Percentiles rank a stretch among this genome's conserved stretches.
These are phyloP conservation scores for Cosmia trapezina DNA, from an alignment of 2,888 invertebrate genomes.

Conservation along the genomic window DNA sequence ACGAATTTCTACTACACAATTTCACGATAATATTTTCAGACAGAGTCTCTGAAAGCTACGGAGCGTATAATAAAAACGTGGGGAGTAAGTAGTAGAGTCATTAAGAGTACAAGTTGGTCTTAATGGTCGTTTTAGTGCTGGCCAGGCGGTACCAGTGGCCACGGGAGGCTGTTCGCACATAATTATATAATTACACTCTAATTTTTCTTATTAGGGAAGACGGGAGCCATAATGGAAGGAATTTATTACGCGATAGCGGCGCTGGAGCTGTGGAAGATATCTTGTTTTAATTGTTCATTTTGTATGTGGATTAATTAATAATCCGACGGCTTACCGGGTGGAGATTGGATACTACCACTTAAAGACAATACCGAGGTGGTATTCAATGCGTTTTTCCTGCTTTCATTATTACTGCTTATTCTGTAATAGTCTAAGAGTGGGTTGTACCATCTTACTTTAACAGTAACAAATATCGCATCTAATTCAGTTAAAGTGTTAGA, in stretches of 20 bases:
- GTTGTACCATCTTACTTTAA: no score
- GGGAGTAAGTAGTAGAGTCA: conserved; percentile 32
- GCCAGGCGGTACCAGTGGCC: conserved; percentile 16
- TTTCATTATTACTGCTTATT: background rate
- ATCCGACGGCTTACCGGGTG: background rate
- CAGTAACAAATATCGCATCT: no score
- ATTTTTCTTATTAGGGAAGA: conserved; percentile 49
- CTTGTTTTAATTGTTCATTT: background rate
- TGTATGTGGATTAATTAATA: background rate
- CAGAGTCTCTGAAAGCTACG: conserved; percentile 22
- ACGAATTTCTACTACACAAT: background rate
- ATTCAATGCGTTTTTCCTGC: background rate
- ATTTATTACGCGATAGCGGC: conserved; percentile 8
- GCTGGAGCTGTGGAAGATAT: conserved; percentile 3
- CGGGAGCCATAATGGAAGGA: conserved; percentile 16
- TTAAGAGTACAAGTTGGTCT: conserved; percentile 52
- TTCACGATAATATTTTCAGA: background rate
- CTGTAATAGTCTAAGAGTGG: background rate
- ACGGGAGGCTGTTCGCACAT: conserved; percentile 47
- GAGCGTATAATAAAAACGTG: conserved; percentile 35
- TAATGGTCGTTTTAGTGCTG: conserved; percentile 57
- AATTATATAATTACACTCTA: conserved; percentile 52
- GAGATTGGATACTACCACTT: background rate
- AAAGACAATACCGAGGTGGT: background rate
- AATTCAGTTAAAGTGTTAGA: no score